Evolutionary conservation across 2,888 invertebrate genomes (phyloP).

Genomic region (Morpho helenor): DNA sequence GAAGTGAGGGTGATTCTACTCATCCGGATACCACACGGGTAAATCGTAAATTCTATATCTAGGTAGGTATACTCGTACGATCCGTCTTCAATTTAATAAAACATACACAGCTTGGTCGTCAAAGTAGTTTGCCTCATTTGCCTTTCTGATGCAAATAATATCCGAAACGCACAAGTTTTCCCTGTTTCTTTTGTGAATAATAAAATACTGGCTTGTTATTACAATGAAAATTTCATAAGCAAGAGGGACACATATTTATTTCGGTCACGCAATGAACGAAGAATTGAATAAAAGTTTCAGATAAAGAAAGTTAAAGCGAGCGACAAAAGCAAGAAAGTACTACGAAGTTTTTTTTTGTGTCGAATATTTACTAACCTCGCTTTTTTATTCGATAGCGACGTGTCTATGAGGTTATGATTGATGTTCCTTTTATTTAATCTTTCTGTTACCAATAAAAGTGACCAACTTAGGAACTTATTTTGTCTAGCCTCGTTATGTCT

Average conservation of each 20-base stretch:
- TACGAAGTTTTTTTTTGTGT: slow-evolving; percentile 3
- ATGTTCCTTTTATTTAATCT: too few species aligned
- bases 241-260: slow-evolving; percentile 7
- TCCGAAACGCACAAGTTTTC: slow-evolving; percentile 6
- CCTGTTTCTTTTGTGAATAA: slow-evolving; percentile 4
- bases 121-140: slow-evolving; percentile 3
- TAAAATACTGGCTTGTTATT: slow-evolving; percentile 7
- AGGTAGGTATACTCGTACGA: too few species aligned
- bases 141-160: slow-evolving; percentile 11
- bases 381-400: too few species aligned
- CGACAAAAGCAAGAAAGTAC: background rate
- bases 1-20: too few species aligned
- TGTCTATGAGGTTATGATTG: too few species aligned
- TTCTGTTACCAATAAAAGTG: too few species aligned
- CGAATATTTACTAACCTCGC: too few species aligned
- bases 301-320: slow-evolving; percentile 10
- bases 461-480: too few species aligned
- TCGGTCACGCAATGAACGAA: slow-evolving; percentile 5
- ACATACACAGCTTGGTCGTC: background rate
- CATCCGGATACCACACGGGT: too few species aligned
- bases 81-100: too few species aligned
- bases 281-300: slow-evolving; percentile 11
- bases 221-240: slow-evolving; percentile 1
- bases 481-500: too few species aligned
- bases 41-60: too few species aligned